Base-by-base conservation (phyloP, 2,113 vertebrate genomes). In the Cyanoderma ruficeps region DNA sequence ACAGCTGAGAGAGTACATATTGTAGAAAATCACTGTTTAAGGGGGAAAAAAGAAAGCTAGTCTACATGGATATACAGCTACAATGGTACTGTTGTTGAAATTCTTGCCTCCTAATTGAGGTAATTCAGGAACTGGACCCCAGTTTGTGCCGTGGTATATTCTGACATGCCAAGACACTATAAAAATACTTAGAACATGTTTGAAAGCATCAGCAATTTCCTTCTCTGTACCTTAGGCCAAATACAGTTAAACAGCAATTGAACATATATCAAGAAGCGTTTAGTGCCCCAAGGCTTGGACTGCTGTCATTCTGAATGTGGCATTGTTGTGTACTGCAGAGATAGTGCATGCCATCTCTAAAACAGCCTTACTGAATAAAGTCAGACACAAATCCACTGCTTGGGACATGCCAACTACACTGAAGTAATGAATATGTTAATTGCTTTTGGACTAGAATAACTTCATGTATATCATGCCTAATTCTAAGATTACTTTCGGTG, bases 251-350 rank as follows among this genome's bases (percentile, higher is more conserved):
- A 97, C 79, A 97, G 94, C 95, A 97, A 97, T 83, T 97, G 97
- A 97, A 97, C 94, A 96, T 95, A 97, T 98, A 95, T 94, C 97
- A 97, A 97, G 98, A 97, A 98, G 96, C 96, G 89, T 98, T 97
- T 94, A 89, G 39, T 74, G 96, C 97, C 98, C 92, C 68, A 55
- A 95, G 97, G 96, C 96, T 94, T 93, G 93, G 95, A 80, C 94
- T 46, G 83, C 97, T 98, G 98, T 98, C 98, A 97, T 95, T 97
- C 70, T 77, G 90, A 98, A 98, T 98, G 94, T 94, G 93, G 89
- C 93, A 95, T 97, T 97, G 93, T 94, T 42, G 4, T 91, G 87
- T 47, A 80, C 70, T 90, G 87, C 37, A 88, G 85, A 96, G 91
- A 97, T 61, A 97, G 92, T 83, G 93, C 93, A 87, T 17, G 78